Conservation (phyloP, 2,113 vertebrate genomes). For the Pollimyrus isidori region DNA sequence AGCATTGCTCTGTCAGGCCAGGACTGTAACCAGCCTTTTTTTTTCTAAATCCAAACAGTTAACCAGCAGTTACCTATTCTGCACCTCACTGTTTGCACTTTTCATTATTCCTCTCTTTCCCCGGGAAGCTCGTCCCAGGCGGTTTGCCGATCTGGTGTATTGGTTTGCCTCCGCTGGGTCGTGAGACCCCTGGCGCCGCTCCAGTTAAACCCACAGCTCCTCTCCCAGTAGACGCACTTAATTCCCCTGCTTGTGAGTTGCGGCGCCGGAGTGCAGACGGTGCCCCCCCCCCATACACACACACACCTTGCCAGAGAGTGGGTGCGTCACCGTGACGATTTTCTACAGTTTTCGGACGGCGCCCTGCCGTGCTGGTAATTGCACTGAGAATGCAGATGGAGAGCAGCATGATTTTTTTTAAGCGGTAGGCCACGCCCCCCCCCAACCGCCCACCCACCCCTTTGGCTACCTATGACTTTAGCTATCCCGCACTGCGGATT, state of each 20-base stretch:
- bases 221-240: background rate
- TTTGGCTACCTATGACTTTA: slow-evolving; percentile 31
- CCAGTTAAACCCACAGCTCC: background rate
- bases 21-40: background rate
- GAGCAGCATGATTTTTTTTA: slow-evolving; percentile 7
- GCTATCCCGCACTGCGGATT: slow-evolving; percentile 22
- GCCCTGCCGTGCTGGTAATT: slow-evolving; percentile 35
- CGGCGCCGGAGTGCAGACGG: background rate
- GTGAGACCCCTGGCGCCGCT: background rate
- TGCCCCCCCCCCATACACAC: background rate
- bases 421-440: slow-evolving; percentile 13
- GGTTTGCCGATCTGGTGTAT: background rate
- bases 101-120: background rate
- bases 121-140: background rate
- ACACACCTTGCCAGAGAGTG: slow-evolving; percentile 5
- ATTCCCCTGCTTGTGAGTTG: background rate
- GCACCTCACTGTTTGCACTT: background rate
- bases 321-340: background rate
- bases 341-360: slow-evolving; percentile 25
- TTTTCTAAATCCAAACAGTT: background rate
- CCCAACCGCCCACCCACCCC: background rate
- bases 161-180: background rate
- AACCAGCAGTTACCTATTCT: background rate
- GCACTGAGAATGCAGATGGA: slow-evolving; percentile 26
- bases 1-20: background rate